Conservation (phyloP, 2,888 invertebrate genomes). For the Drosophila engyochracea region DNA sequence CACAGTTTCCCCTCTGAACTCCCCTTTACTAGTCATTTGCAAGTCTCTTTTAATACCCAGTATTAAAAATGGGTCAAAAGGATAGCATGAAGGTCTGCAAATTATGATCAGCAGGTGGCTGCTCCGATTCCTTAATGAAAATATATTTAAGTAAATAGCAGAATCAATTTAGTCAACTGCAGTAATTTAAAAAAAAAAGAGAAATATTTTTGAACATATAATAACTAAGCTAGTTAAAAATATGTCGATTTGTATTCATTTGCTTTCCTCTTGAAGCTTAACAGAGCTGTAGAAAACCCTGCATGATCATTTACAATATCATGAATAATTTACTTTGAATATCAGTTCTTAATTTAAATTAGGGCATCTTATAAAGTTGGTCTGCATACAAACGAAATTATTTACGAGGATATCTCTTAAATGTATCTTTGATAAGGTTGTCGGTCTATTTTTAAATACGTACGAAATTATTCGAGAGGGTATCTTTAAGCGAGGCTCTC, state of each 20-base stretch:
- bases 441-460: background rate
- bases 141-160: background rate
- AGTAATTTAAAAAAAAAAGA: background rate
- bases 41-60: constrained; percentile 42
- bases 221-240: background rate
- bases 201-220: background rate
- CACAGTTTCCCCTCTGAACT: background rate
- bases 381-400: background rate
- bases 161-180: background rate
- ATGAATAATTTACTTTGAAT: background rate
- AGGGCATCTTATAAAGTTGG: background rate
- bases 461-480: background rate
- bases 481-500: background rate
- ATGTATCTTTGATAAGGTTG: background rate
- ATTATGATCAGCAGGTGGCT: background rate
- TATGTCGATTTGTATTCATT: background rate
- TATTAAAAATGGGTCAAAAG: background rate
- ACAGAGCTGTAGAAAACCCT: background rate
- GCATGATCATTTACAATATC: background rate
- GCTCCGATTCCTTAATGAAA: background rate
- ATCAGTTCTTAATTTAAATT: background rate
- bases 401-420: background rate
- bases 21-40: constrained; percentile 25
- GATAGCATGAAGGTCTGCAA: background rate
- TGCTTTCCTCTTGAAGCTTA: background rate